These are phyloP conservation scores for Antigone vipio DNA, from an alignment of 2,113 vertebrate species.

Conservation along the genomic window DNA sequence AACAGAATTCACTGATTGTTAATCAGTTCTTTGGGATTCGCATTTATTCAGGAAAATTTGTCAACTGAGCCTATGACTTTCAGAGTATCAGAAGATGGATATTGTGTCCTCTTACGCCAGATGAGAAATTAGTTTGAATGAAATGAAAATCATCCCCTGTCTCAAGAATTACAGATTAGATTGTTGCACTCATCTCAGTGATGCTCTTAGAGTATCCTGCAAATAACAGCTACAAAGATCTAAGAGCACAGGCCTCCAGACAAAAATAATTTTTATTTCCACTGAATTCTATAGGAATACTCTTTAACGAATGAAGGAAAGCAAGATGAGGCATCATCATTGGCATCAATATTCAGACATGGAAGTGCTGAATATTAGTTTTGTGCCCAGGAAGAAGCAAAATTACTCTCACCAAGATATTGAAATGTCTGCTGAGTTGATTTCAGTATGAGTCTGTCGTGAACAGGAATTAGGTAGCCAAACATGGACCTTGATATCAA, in stretches of 20 bases:
- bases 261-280: not conserved
- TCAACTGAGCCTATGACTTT: not conserved
- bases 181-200: not conserved
- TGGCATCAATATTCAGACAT: constrained; percentile 5
- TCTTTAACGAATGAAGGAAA: not conserved
- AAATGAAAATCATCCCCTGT: not conserved
- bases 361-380: not conserved
- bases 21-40: not conserved
- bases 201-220: not conserved
- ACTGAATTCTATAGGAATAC: not conserved
- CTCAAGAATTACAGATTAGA: not conserved
- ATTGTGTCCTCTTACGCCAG: not conserved
- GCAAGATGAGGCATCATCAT: not conserved
- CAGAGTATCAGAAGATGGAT: not conserved
- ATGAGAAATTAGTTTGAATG: constrained; percentile 9
- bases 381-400: not conserved
- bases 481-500: not conserved
- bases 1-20: not conserved
- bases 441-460: not conserved
- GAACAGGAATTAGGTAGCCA: not conserved
- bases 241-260: not conserved
- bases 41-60: constrained; percentile 13
- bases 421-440: not conserved
- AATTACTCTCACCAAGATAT: not conserved
- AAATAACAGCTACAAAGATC: not conserved